Base-by-base conservation (phyloP, 2,113 vertebrate species). In the Grammomys surdaster region DNA sequence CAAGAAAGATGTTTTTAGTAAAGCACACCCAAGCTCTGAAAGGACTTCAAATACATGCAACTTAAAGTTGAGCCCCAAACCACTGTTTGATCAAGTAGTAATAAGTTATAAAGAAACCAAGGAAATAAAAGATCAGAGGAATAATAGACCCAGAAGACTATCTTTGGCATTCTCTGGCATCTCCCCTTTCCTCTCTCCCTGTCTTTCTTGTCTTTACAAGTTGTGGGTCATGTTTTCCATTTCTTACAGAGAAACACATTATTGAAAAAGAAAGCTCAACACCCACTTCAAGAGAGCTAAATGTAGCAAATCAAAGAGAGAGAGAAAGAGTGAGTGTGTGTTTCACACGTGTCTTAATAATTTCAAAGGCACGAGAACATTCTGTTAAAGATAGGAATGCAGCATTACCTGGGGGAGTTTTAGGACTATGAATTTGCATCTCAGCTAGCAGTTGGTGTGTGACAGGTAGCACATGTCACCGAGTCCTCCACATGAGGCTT, bases 211-310 rank as follows among this genome's bases (percentile, higher is more conserved):
- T 80, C 58, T 94, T 87, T 76, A 70, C 69, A 87, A 78, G 16
- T 89, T 88, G 91, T 90, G 84, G 70, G n/a, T 67, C 24, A 43
- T 89, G 75, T 63, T 70, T 63, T 70, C 77, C 60, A 67, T 87
- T 96, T 84, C 78, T 94, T 48, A 78, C 77, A 95, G 91, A 97
- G 86, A 75, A 89, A 33, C 26, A 70, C 70, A 26, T 51, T 84
- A 65, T 65, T 91, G 89, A 82, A 76, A 85, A 93, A 81, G 60
- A 90, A 95, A 90, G 78, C 40, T 33, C 17, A 67, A 81, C 12
- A 0, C 89, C 77, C 78, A 85, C 67, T 73, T 63, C n/a, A 20
- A 60, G 46, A 76, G 63, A 93, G 81, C 81, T 92, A 88, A 81
- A 70, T 92, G 26, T n/a, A 86, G 67, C 86, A 22, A 84, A 8